Base-by-base conservation (phyloP, 1,140 invertebrate genomes). In the Bombus vancouverensis region DNA sequence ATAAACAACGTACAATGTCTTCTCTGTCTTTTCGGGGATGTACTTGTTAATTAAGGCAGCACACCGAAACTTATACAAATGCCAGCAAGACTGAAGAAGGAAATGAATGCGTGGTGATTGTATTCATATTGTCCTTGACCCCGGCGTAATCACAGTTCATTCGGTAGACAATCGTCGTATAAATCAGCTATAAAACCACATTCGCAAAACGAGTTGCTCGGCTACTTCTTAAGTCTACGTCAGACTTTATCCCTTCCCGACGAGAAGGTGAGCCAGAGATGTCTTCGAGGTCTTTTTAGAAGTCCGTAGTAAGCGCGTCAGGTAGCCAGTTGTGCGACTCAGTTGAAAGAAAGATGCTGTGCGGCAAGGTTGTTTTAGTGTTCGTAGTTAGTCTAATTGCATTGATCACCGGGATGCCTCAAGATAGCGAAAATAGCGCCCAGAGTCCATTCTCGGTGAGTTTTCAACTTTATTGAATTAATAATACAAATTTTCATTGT, bases 271-370 rank as follows among this genome's bases (percentile, higher is more conserved):
- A 88, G 82, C 53, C 57, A 28, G 72, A 87, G 81, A 89, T 88
- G 78, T 47, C 80, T 83, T 81, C n/a, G 72, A 70, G 86, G 81
- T 72, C 57, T 77, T 66, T 83, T 86, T 79, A 90, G 76, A 91
- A 91, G 87, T 59, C 81, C 71, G 44, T 80, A 34, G 57, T 32
- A 85, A 76, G 74, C 44, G n/a, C 83, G 66, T 42, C 12, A 73
- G 53, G 32, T 59, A 25, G 39, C 3, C 77, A 62, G 70, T n/a
- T 53, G 73, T n/a, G 32, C 70, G 42, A 15, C 25, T 66, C 89
- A 94, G 93, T 94, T 89, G 91, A 90, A 65, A 76, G 81, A 88
- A 93, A 92, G 93, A 94, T 94, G 93, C 90, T 93, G 93, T 90
- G 78, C 74, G 66, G 87, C 85, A 79, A 90, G 81, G 91, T 92